phyloP scores from a whole-genome alignment of 1,140 invertebrate species.

The Oppia nitens region DNA sequence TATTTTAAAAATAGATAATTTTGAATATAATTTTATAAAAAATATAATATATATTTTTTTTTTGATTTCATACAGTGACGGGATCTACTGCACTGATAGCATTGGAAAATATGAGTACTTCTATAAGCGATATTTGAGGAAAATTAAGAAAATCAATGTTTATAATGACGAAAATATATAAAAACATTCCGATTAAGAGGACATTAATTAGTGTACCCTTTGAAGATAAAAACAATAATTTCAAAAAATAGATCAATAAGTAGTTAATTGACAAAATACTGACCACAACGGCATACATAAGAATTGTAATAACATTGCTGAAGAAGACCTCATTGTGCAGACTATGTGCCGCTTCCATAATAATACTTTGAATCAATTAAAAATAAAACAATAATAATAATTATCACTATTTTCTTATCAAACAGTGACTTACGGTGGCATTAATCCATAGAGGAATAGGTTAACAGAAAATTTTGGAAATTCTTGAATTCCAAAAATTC shows the following conservation, averaged over 20 bases:
- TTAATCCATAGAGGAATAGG: conserved; percentile 29
- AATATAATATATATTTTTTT: too few species aligned
- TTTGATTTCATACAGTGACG: not conserved
- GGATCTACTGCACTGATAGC: not conserved
- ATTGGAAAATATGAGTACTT: not conserved
- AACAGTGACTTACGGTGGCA: conserved; percentile 37
- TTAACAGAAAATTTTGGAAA: conserved; percentile 26
- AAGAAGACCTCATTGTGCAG: conserved; percentile 41
- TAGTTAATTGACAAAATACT: conserved; percentile 22
- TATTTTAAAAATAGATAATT: too few species aligned
- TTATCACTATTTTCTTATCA: too few species aligned
- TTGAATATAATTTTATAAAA: too few species aligned
- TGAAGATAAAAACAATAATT: not conserved
- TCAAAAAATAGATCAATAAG: not conserved
- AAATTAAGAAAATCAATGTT: not conserved
- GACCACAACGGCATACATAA: conserved; percentile 44
- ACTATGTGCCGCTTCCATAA: conserved; percentile 42
- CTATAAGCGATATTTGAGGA: not conserved
- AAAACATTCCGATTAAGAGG: not conserved
- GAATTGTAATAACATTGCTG: conserved; percentile 40
- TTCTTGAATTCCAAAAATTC: not conserved
- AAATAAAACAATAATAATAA: too few species aligned
- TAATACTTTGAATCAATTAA: conserved; percentile 35
- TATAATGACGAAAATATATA: not conserved
- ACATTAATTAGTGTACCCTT: not conserved